Conservation (phyloP, 2,888 invertebrate genomes). For the Cosmorhoe ocellata region DNA sequence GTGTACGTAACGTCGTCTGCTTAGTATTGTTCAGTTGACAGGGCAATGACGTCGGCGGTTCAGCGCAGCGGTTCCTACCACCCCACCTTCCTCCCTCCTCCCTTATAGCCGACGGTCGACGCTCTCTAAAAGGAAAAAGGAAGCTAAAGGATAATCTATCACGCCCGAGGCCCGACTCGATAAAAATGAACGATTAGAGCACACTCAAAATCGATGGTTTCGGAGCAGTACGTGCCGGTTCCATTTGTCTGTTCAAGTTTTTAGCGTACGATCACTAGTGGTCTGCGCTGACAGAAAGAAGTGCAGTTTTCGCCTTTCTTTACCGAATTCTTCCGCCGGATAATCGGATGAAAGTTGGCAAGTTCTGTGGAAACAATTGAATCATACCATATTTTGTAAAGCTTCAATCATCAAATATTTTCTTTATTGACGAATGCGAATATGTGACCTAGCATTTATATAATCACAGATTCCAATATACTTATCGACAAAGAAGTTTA, state of each 20-base stretch:
- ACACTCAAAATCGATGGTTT: conserved; percentile 68
- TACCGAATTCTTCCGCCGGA: conserved; percentile 3
- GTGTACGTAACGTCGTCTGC: conserved; percentile 74
- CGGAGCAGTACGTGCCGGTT: conserved; percentile 48
- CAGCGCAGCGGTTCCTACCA: conserved; percentile 58
- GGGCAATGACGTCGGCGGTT: conserved; percentile 78
- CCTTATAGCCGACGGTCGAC: conserved; percentile 76
- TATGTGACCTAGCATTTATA: no score
- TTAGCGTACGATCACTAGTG: conserved; percentile 28
- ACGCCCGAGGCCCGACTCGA: conserved; percentile 77
- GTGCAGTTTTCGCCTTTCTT: conserved; percentile 8
- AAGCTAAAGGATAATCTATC: conserved; percentile 81
- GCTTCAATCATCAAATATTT: not conserved
- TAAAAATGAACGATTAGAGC: conserved; percentile 80
- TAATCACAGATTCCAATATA: no score
- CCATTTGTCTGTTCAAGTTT: conserved; percentile 39
- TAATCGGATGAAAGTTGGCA: conserved; percentile 15
- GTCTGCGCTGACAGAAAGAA: conserved; percentile 15
- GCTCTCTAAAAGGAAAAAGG: conserved; percentile 80
- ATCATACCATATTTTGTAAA: conserved; percentile 2
- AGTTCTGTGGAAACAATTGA: not conserved
- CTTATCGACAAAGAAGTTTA: no score
- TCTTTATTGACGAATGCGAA: no score
- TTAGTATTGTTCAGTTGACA: conserved; percentile 81
- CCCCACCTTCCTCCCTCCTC: conserved; percentile 53